These are phyloP conservation scores for Actinemys pallida DNA, from an alignment of 2,113 vertebrate genomes.

Conservation along the genomic window DNA sequence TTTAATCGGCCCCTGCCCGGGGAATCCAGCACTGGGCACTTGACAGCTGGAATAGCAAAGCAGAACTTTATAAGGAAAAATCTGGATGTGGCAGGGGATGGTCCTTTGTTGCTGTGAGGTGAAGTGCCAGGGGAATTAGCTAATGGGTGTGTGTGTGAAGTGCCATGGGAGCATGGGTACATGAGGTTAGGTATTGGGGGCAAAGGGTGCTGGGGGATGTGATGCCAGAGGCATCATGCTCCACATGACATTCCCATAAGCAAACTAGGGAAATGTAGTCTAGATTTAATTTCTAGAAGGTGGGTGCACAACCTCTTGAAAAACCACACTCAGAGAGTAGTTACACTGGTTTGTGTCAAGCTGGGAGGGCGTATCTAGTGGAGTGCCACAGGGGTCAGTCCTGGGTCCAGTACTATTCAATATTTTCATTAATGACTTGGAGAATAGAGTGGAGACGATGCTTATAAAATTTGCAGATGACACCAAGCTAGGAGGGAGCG, in stretches of 20 bases:
- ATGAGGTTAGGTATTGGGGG: background rate
- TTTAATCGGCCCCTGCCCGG: conserved; percentile 30
- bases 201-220: background rate
- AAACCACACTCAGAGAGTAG: background rate
- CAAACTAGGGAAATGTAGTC: background rate
- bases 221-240: background rate
- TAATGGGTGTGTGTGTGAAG: too few species aligned
- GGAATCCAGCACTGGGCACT: background rate
- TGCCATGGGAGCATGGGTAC: background rate
- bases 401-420: background rate
- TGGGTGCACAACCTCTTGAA: background rate
- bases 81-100: too few species aligned
- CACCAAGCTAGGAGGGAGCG: too few species aligned
- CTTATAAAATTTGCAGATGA: background rate
- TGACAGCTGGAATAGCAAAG: background rate
- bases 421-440: background rate
- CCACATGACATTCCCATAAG: background rate
- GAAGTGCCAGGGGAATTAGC: background rate
- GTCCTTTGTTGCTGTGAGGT: background rate
- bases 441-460: background rate
- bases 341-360: background rate
- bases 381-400: background rate
- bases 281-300: background rate
- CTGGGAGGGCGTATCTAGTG: background rate
- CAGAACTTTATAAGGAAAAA: background rate